Percentiles rank a stretch among this genome's conserved stretches.
Conservation (phyloP, 2,797 vertebrate species). For the Falco berigora region DNA sequence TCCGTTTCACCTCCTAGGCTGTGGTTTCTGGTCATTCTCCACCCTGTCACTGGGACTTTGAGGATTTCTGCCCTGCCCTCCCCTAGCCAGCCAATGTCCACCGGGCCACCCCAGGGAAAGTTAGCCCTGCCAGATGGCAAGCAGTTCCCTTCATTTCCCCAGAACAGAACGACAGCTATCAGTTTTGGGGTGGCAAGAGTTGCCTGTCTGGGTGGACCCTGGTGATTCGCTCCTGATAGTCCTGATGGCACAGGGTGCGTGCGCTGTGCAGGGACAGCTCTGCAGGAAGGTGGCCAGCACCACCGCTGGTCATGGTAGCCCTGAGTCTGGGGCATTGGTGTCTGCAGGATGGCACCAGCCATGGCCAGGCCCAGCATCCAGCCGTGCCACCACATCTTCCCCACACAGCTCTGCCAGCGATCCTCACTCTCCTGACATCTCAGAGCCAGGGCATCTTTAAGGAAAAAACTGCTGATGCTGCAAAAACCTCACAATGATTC, state of each 20-base stretch:
- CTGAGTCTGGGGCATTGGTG: rapidly evolving
- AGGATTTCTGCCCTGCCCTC: not conserved
- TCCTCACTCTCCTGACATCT: rapidly evolving
- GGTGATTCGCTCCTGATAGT: not conserved
- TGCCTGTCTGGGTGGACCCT: not conserved
- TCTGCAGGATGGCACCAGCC: not conserved
- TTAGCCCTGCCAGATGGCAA: rapidly evolving
- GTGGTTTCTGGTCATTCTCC: not conserved
- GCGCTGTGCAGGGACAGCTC: rapidly evolving
- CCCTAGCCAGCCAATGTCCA: too few species aligned
- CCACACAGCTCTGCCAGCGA: rapidly evolving
- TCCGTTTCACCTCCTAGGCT: not conserved
- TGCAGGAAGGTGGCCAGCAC: rapidly evolving
- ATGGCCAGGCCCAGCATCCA: rapidly evolving
- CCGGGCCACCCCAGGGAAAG: not conserved
- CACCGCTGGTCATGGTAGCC: not conserved
- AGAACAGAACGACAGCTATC: not conserved
- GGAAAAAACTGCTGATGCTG: not conserved
- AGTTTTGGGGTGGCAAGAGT: rapidly evolving
- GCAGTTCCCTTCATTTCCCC: not conserved
- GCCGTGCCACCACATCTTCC: rapidly evolving
- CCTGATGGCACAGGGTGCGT: rapidly evolving
- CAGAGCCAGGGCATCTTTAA: not conserved
- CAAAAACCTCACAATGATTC: rapidly evolving
- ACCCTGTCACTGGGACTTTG: rapidly evolving